A percentile compares a stretch with the other conserved stretches of the same genome.
Evolutionary conservation across 2,888 invertebrate genomes (phyloP).

Genomic region (Zootermopsis nevadensis): DNA sequence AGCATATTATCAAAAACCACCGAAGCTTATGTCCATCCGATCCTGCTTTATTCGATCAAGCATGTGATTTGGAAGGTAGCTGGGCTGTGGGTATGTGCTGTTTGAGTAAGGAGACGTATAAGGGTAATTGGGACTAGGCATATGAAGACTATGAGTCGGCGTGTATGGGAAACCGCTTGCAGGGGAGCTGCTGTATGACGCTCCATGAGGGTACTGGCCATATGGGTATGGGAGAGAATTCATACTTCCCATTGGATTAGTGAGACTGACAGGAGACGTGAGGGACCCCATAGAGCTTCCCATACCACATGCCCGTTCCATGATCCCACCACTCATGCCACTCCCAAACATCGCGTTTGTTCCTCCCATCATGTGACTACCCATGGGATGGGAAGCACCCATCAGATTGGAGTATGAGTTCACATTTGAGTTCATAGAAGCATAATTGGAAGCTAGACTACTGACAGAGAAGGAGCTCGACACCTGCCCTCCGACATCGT

Average conservation of each 20-base stretch:
- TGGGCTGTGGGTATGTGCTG: constrained; percentile 58
- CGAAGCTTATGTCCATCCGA: constrained; percentile 65
- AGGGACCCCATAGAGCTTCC: constrained; percentile 54
- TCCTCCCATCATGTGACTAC: constrained; percentile 54
- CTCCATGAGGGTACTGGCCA: constrained; percentile 59
- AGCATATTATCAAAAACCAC: constrained; percentile 63
- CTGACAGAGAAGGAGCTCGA: constrained; percentile 64
- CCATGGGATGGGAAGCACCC: constrained; percentile 62
- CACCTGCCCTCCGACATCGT: constrained; percentile 54
- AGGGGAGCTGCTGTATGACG: constrained; percentile 58
- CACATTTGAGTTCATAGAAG: constrained; percentile 58
- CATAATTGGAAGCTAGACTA: constrained; percentile 62
- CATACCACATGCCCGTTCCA: constrained; percentile 56
- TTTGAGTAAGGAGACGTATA: constrained; percentile 65
- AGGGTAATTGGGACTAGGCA: constrained; percentile 78
- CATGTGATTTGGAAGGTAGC: constrained; percentile 63
- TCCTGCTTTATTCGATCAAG: constrained; percentile 66
- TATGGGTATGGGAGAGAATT: constrained; percentile 59
- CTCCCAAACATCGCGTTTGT: constrained; percentile 52
- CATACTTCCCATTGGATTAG: constrained; percentile 55
- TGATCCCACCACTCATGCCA: constrained; percentile 51
- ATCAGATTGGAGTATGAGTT: constrained; percentile 63
- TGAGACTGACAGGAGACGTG: constrained; percentile 53
- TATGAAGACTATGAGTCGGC: constrained; percentile 70
- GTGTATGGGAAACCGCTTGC: constrained; percentile 58